phyloP scores from a whole-genome alignment of 2,797 vertebrate species.

The Fundulus diaphanus region DNA sequence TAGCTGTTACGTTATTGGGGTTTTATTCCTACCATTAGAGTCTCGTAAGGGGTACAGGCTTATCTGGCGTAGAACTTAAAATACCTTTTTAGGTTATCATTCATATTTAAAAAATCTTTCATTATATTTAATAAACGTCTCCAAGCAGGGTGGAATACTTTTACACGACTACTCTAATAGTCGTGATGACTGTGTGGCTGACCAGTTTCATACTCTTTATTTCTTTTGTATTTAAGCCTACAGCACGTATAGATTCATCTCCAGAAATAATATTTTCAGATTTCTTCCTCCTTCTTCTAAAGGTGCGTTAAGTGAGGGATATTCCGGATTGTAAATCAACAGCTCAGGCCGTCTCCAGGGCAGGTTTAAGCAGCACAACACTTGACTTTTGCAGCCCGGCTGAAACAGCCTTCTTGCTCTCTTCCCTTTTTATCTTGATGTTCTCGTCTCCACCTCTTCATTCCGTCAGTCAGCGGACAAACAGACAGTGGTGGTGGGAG shows the following conservation, averaged over 20 bases:
- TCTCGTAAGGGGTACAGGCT: not conserved
- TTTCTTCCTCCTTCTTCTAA: conserved; percentile 2
- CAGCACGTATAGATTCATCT: not conserved
- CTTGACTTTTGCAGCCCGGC: conserved; percentile 43
- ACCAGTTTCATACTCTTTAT: not conserved
- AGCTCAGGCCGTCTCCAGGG: conserved; percentile 11
- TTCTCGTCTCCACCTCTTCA: conserved; percentile 53
- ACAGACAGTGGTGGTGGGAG: conserved; percentile 52
- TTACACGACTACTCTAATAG: not conserved
- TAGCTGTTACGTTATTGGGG: not conserved
- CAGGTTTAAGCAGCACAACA: conserved; percentile 30
- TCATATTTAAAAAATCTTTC: not conserved
- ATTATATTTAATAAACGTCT: not conserved
- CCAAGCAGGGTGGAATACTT: not conserved
- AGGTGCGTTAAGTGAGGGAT: conserved; percentile 7
- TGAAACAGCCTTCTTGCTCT: conserved; percentile 32
- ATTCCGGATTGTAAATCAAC: not conserved
- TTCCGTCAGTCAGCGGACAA: conserved; percentile 71
- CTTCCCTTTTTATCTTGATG: conserved; percentile 28
- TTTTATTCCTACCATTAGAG: no score
- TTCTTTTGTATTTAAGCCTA: no score
- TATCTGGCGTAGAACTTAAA: not conserved
- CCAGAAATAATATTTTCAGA: not conserved
- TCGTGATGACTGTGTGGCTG: not conserved
- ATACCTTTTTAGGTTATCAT: not conserved